Base-by-base conservation (phyloP, 1,140 invertebrate genomes). In the Leucophenga varia region DNA sequence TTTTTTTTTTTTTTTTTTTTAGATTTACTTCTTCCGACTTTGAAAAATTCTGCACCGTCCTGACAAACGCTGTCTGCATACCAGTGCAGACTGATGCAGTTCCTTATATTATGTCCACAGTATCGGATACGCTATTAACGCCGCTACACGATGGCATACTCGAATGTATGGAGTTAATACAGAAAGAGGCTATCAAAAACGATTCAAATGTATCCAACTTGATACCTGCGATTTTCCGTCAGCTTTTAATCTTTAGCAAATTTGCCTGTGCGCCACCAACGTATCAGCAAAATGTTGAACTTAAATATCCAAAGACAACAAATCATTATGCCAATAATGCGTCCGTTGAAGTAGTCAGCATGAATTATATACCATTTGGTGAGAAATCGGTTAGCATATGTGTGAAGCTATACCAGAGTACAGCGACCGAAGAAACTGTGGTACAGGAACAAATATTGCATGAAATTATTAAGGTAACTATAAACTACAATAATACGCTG, bases 331-430 rank as follows among this genome's bases (percentile, higher is more conserved):
- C 54, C 44, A 74, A 72, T 59, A 61, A 63, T 47, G 59, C 79
- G 61, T 63, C 76, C 78, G 78, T 82, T 48, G 89, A 91, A 58
- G 89, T 86, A 82, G 80, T 90, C n/a, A 85, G 83, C 31, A 87
- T 90, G 84, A 91, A 91, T 75, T 92, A 89, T 70, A 88, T 92
- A 55, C 89, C 90, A 35, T 94, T 93, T 77, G 90, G 91, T 52
- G 90, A 93, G 69, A 87, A 88, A 72, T 84, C 90, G 10, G 78
- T 95, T 17, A 83, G 84, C 16, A 87, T 93, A 80, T 85, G 88
- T 31, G 87, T 93, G 2, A 85, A 82, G 63, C 75, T 95, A 22
- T 96, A 95, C 76, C 82, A 88, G 63, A 85, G 86, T 61, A 91
- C 89, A 17, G 90, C 90, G 5, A 80, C 81, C 14, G 85, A 89